Evolutionary conservation across 2,113 vertebrate genomes (phyloP), one percentile per base, ranked within the genome.

Genomic region (Eleginops maclovinus): DNA sequence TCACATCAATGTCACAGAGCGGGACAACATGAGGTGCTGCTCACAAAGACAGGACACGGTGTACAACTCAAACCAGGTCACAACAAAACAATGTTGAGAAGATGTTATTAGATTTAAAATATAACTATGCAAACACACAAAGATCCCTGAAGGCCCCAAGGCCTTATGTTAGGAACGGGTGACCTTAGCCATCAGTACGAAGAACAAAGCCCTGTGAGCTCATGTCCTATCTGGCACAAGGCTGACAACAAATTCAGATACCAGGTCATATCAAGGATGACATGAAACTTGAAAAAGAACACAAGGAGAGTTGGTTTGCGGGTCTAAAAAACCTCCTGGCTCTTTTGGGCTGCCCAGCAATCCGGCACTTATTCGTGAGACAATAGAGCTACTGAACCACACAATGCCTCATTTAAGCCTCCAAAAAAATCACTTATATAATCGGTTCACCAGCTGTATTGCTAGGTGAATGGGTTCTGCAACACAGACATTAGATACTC

Each of bases 251-350:
- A n/a, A 47, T 16, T 19, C 14, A 21, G n/a, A 50, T 50, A 53
- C 13, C 58, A 19, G 72, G 44, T 56, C 41, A 36, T 6, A 63
- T 21, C 55, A 83, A 81, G 65, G 80, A 36, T 71, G 65, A 75
- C 12, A 56, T 1, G 11, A n/a, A n/a, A n/a, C 31, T 36, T 36
- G 7, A 36, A 36, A 36, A 36, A 36, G 31, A 36, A 8, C 5
- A 36, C 31, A 16, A 1, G 13, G 41, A 47, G 66, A 17, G 22
- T 58, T 3, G 21, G 22, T 7, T 2, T 10, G n/a, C 53, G 2
- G 60, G 56, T 44, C 26, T 36, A 36, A 36, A 36, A 26, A 19
- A 50, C 43, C 63, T 67, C 21, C 2, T 31, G 59, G 21, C 55
- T 70, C 12, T n/a, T 1, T 24, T 36, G 22, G 31, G 17, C 55